phyloP scores from a whole-genome alignment of 2,888 invertebrate species.

The Volucella inflata region DNA sequence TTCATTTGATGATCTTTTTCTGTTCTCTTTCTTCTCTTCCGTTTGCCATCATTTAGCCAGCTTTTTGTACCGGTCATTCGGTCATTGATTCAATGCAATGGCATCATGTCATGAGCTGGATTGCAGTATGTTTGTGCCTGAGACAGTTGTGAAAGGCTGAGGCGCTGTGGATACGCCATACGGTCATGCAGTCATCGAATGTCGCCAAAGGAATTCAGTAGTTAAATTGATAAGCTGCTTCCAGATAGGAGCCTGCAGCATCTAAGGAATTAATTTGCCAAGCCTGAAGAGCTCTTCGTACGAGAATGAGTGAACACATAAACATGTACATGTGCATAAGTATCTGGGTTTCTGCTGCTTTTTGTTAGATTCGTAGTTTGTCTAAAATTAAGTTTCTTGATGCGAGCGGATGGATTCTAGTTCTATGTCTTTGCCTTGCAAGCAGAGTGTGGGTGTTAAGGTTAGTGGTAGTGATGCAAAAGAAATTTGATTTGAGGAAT shows the following conservation, averaged over 20 bases:
- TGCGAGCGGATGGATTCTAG: constrained; percentile 14
- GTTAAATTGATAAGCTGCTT: constrained; percentile 51
- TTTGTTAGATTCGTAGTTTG: constrained; percentile 12
- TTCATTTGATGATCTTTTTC: constrained; percentile 51
- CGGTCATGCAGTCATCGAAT: constrained; percentile 41
- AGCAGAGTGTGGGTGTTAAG: not conserved
- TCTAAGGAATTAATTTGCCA: constrained; percentile 4
- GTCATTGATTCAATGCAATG: constrained; percentile 49
- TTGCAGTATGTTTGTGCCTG: constrained; percentile 1
- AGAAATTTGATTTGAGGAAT: constrained; percentile 13
- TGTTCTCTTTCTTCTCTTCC: not conserved
- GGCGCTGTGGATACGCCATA: constrained; percentile 39
- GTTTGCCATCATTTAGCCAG: constrained; percentile 34
- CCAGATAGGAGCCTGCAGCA: constrained; percentile 12
- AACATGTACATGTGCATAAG: too few species aligned
- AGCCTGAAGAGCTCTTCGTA: not conserved
- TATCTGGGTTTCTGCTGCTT: constrained; percentile 15
- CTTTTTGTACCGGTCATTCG: constrained; percentile 29
- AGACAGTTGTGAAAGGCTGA: constrained; percentile 57
- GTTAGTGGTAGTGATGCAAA: constrained; percentile 24
- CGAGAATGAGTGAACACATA: too few species aligned
- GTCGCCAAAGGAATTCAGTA: constrained; percentile 46
- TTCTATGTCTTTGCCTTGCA: too few species aligned
- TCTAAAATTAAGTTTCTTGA: constrained; percentile 18
- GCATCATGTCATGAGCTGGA: constrained; percentile 29